Base-by-base conservation (phyloP, 2,113 vertebrate genomes). In the Scalopus aquaticus region DNA sequence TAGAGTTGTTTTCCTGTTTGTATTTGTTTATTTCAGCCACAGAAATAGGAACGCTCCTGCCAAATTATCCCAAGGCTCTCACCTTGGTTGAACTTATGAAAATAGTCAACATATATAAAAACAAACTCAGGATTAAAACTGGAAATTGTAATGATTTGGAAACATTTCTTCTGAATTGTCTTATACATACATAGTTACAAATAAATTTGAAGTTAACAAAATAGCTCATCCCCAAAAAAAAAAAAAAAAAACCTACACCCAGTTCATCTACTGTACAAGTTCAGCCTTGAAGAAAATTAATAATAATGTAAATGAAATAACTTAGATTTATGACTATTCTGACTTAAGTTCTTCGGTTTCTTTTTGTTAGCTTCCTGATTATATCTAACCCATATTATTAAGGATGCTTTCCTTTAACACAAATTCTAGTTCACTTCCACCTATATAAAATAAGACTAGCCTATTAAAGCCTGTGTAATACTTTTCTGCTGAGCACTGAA, bases 401-500 rank as follows among this genome's bases (percentile, higher is more conserved):
- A 97, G 72, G 13, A 20, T 92, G 39, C 67, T 74, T 96, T 74
- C 12, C 83, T 83, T 93, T 91, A 96, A 44, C 22, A 80, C n/a
- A 91, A 76, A 79, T 95, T 7, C 72, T 89, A 54, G 82, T 96
- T 95, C 60, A 91, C 80, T 72, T 88, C 70, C 70, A 49, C 95
- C 95, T 97, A 79, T 96, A 42, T 91, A 85, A 92, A 97, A 77
- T 91, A 96, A 93, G 89, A 58, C 32, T 44, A 92, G 79, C 73
- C 85, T 90, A 17, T 88, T 78, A 89, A 91, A 49, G 94, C 93
- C 96, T 97, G 70, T 96, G 88, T 73, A 93, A 4, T 72, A 30
- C 77, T 96, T 96, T 96, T 96, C 90, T 98, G 96, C 98, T 98
- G 98, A 98, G 98, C 94, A 97, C 96, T 97, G 79, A 88, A 65